Percentiles rank a stretch among this genome's conserved stretches.
Conservation (phyloP, 2,113 vertebrate species). For the Mustelus asterias region DNA sequence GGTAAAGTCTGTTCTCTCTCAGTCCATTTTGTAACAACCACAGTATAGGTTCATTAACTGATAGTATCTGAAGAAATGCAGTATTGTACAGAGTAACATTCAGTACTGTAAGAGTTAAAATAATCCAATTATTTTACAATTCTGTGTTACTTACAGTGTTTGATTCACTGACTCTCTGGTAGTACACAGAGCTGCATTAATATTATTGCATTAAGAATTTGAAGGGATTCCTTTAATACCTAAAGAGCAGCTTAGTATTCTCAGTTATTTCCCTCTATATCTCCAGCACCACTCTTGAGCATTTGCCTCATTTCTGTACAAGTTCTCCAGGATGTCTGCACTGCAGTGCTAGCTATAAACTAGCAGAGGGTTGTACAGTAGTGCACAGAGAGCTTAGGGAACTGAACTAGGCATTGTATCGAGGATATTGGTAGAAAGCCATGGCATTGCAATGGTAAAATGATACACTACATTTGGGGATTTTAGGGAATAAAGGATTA, state of each 20-base stretch:
- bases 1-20: neutral
- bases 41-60: too few relatives aligned
- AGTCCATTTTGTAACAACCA: neutral
- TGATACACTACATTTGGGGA: neutral
- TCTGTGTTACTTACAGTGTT: neutral
- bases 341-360: constrained; percentile 23
- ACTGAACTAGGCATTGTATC: neutral
- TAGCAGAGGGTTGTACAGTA: neutral
- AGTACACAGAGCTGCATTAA: neutral
- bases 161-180: constrained; percentile 11
- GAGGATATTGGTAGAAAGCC: neutral
- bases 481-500: neutral
- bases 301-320: neutral
- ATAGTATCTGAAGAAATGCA: neutral
- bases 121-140: neutral
- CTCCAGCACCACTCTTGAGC: neutral
- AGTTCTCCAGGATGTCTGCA: neutral
- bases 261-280: neutral
- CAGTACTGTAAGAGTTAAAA: neutral
- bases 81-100: neutral
- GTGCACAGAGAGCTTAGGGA: neutral
- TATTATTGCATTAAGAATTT: constrained; percentile 5
- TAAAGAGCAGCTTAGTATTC: constrained; percentile 5
- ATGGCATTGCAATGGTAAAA: constrained; percentile 1
- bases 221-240: neutral